Evolutionary conservation across 1,140 invertebrate species (phyloP), one percentile per base, ranked within the genome.

Genomic region (Apis laboriosa): DNA sequence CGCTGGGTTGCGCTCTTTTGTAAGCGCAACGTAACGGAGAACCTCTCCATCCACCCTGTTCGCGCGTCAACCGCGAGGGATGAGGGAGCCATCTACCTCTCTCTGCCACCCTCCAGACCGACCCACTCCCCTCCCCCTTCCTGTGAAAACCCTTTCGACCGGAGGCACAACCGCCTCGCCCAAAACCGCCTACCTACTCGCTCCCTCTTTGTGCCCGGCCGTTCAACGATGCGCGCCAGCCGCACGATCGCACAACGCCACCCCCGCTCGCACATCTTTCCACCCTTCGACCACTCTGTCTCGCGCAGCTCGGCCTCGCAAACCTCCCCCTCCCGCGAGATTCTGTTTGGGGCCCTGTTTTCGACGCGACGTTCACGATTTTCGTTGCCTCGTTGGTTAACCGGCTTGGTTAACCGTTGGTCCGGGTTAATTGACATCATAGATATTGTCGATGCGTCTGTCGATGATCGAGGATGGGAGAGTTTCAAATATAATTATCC

Each of bases 1-100:
- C 83, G 80, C 78, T 68, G 85, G 85, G 87, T 84, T 84, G 84
- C 85, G 86, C 90, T 89, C 89, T 91, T 34, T 91, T 90, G 89
- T 89, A 87, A 88, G 34, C 83, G 88, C 84, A 77, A 83, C 88
- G 90, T 90, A 86, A 90, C 87, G 75, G 86, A 82, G 86, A 56
- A 55, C 34, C 75, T 24, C 56, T 64, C 71, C 56, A 19, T 24
- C 34, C 72, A 60, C 56, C 19, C 21, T 34, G 70, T 51, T 64
- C 72, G 76, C 71, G 66, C 84, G 76, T 86, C 84, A 78, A 83
- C 86, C 81, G 71, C 56, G 70, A 43, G 67, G 60, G 77, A 53
- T 21, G 82, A 80, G 77, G 21, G 75, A 43, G 60, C 58, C 60
- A 24, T 21, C 63, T 53, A 34, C n/a, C 43, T 11, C 49, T 61